A percentile compares a stretch with the other conserved stretches of the same genome.
Evolutionary conservation across 2,113 vertebrate genomes (phyloP).

Genomic region (Centropristis striata): DNA sequence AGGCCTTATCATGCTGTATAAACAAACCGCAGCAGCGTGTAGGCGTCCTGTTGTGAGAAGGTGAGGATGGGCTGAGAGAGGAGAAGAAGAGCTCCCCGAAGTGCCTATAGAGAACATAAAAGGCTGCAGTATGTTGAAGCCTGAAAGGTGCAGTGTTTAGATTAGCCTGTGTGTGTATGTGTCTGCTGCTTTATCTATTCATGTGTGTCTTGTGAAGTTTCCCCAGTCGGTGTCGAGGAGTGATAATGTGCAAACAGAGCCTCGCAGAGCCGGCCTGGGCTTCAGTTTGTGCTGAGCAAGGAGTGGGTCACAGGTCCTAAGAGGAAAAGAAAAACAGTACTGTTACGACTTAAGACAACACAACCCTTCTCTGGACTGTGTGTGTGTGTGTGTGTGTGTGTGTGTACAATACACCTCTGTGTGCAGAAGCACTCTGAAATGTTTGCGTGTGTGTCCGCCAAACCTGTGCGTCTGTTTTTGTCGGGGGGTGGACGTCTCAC

Average conservation of each 20-base stretch:
- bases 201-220: constrained; percentile 13
- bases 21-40: constrained; percentile 53
- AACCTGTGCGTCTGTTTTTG: constrained; percentile 33
- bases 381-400: constrained; percentile 32
- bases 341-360: constrained; percentile 78
- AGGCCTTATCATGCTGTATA: constrained; percentile 55
- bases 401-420: constrained; percentile 63
- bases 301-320: constrained; percentile 58
- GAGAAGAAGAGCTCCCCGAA: not conserved
- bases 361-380: constrained; percentile 59
- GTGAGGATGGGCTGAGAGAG: constrained; percentile 35
- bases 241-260: constrained; percentile 58
- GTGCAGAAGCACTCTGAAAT: constrained; percentile 33
- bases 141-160: constrained; percentile 50
- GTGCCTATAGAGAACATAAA: constrained; percentile 22
- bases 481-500: constrained; percentile 23
- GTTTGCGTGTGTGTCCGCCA: constrained; percentile 19
- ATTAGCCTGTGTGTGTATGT: constrained; percentile 25
- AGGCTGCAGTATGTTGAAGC: constrained; percentile 15
- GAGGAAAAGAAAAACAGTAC: constrained; percentile 78
- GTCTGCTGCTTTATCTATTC: constrained; percentile 23
- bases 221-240: constrained; percentile 11
- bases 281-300: constrained; percentile 65
- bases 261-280: not conserved
- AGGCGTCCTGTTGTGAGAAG: constrained; percentile 27